phyloP scores from a whole-genome alignment of 2,113 vertebrate genomes.

The Daphoenositta chrysoptera region DNA sequence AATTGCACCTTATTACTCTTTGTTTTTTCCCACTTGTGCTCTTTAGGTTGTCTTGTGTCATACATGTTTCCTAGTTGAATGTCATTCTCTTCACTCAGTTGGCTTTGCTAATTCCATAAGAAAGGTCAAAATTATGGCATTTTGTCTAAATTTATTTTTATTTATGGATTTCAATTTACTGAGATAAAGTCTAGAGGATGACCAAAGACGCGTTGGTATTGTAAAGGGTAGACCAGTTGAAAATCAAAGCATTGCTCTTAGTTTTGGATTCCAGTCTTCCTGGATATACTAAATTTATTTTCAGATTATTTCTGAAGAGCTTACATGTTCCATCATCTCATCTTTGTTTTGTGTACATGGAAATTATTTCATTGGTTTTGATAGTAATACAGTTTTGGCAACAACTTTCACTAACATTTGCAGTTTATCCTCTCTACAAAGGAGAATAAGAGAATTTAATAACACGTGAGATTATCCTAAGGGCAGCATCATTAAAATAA shows the following conservation, averaged over 20 bases:
- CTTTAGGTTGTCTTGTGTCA: not conserved
- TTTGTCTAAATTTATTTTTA: not conserved
- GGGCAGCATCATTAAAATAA: not conserved
- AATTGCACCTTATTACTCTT: not conserved
- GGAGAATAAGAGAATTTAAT: not conserved
- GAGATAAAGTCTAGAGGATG: not conserved
- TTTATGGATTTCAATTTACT: not conserved
- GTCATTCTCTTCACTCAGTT: not conserved
- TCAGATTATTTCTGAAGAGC: not conserved
- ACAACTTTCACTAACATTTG: not conserved
- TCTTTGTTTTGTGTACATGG: not conserved
- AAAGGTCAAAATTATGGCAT: not conserved
- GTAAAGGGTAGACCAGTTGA: fast-evolving
- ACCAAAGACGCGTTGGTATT: not conserved
- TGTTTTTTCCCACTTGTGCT: not conserved
- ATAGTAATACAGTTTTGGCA: not conserved
- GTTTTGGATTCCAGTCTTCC: not conserved
- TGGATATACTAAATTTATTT: not conserved
- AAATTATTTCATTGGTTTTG: not conserved
- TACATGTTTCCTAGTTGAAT: not conserved
- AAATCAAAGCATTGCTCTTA: not conserved
- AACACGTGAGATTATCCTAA: not conserved
- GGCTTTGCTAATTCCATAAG: not conserved
- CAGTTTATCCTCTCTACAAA: not conserved
- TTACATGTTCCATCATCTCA: not conserved